Evolutionary conservation across 2,888 invertebrate genomes (phyloP), one percentile per base, ranked within the genome.

Genomic region (Callosobruchus maculatus): DNA sequence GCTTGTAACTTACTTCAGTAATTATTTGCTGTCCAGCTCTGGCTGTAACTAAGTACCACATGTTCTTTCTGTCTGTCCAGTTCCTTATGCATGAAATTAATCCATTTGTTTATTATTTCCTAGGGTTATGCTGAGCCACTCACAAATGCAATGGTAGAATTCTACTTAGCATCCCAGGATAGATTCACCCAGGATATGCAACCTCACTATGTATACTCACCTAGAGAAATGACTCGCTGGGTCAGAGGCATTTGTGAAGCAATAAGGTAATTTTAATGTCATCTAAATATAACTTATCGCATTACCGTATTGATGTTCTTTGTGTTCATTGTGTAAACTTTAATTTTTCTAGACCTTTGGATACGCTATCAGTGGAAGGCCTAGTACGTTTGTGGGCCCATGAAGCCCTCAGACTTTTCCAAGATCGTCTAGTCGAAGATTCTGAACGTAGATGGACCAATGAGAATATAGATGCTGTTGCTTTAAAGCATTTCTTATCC

Each of bases 151-250:
- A 99, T 99, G 99, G 99, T 99, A 18, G 97, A 98, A 85, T 96
- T 99, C 86, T 99, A 99, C 89, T 90, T 99, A 73, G 92, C 94
- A 5, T 98, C 98, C 4, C 99, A 99, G 89, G 99, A 99, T 86
- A 91, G 94, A 73, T 99, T 99, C 88, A 99, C 99, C 0, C 99
- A 99, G 88, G 99, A 99, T 87, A 99, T 99, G 97, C 99, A 99
- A 87, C 99, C 99, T 0, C 99, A 99, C 88, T 99, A 99, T 87
- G 98, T 99, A 0, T 99, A 99, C 89, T 98, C 98, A 74, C 99
- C 99, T 13, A 91, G 97, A 84, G 99, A 99, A 89, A 97, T 99
- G 97, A 99, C 99, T 0, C 90, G 99, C 84, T 99, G 99, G 99
- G 99, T 99, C 73, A 92, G 99, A 77, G 99, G 99, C 78, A 99